Evolutionary conservation across 1,140 invertebrate genomes (phyloP), one percentile per base, ranked within the genome.

Genomic region (Pseudomyrmex flavicornis): DNA sequence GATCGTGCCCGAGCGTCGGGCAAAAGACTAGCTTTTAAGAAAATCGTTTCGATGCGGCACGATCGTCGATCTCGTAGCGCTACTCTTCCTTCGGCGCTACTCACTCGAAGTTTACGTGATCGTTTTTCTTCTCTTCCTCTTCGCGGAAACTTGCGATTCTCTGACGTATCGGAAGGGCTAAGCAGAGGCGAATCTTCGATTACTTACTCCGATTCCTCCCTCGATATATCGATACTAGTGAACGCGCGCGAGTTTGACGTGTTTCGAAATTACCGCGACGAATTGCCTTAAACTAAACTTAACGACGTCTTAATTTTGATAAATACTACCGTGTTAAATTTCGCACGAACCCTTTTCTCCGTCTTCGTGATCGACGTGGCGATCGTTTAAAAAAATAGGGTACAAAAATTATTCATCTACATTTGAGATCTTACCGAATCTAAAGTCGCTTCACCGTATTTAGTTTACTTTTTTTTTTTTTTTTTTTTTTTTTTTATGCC

Each of bases 371-470:
- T 83, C 87, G 90, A 84, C 89, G 72, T 86, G 80, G 80, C 89
- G 85, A 92, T 91, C 91, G 66, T 61, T 91, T 94, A 94, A 94
- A 94, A 94, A 94, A 94, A 94, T 94, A 94, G 93, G 93, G 92
- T 94, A 94, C 89, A 94, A 94, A 94, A 94, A 94, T 94, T 94
- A 93, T 94, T 85, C 87, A 89, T 92, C 89, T 93, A 91, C 90
- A 90, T 89, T 92, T 91, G 73, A 91, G 91, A 82, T 83, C 90
- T 92, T 94, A 93, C 84, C 90, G 79, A 92, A 92, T 91, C 92
- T 93, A 83, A 88, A 85, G 91, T 70, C 68, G 63, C 20, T 52
- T 58, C 56, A 26, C 17, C 79, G 35, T 48, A 76, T 82, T 83
- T 62, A n/a, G 22, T 82, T 69, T 85, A 58, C 82, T 68, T 61